Percentiles rank a stretch among this genome's conserved stretches.
Conservation (phyloP, 2,888 invertebrate species). For the Ichneumon xanthorius region DNA sequence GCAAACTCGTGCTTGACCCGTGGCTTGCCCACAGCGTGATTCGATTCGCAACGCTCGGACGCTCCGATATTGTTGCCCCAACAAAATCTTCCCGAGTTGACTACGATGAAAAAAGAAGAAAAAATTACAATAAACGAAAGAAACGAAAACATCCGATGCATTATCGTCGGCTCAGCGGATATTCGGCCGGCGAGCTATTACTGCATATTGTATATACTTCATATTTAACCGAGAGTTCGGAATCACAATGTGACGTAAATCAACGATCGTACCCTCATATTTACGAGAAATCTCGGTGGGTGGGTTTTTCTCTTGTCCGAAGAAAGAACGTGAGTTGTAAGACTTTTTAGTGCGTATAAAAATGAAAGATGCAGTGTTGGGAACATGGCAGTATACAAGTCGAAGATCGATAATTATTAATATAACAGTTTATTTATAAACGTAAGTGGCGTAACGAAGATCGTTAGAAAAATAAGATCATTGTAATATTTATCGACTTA, state of each 20-base stretch:
- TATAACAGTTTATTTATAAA: slow-evolving; percentile 75
- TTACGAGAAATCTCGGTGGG: slow-evolving; percentile 1
- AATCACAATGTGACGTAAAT: slow-evolving; percentile 77
- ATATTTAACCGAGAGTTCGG: slow-evolving; percentile 74
- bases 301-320: slow-evolving; percentile 31
- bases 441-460: slow-evolving; percentile 73
- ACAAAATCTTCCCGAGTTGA: slow-evolving; percentile 71
- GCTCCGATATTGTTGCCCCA: slow-evolving; percentile 73
- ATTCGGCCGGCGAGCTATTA: slow-evolving; percentile 27
- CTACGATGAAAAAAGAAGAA: slow-evolving; percentile 34
- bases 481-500: slow-evolving; percentile 49
- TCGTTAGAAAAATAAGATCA: slow-evolving; percentile 80
- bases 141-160: slow-evolving; percentile 49
- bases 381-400: not conserved
- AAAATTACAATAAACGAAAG: slow-evolving; percentile 56
- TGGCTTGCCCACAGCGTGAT: slow-evolving; percentile 56
- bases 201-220: slow-evolving; percentile 37
- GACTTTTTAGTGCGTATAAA: not conserved
- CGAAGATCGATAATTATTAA: slow-evolving; percentile 24
- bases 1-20: slow-evolving; percentile 13
- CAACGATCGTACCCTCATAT: slow-evolving; percentile 71
- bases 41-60: slow-evolving; percentile 74
- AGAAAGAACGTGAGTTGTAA: not conserved
- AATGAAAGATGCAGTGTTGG: not conserved
- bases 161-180: slow-evolving; percentile 35